These are phyloP conservation scores for Albula glossodonta DNA, from an alignment of 2,113 vertebrate species.

Conservation along the genomic window DNA sequence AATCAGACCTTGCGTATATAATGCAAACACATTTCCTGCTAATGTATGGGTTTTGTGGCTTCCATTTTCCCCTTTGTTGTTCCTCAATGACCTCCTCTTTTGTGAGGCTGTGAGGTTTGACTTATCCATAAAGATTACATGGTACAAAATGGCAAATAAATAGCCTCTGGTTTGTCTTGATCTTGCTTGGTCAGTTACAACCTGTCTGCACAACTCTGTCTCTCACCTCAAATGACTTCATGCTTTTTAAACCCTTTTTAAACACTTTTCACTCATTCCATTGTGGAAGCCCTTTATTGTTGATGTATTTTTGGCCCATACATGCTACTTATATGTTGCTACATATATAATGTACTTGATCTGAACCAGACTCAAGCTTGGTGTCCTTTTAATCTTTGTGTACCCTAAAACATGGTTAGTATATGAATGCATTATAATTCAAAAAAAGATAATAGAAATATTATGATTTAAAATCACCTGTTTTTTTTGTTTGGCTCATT, in stretches of 20 bases:
- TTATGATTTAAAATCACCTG: too few relatives aligned
- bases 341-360: too few relatives aligned
- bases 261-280: not conserved
- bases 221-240: not conserved
- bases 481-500: too few relatives aligned
- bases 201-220: constrained; percentile 8
- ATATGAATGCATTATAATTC: too few relatives aligned
- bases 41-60: not conserved
- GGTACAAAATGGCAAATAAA: not conserved
- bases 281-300: not conserved
- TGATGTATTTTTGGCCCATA: not conserved
- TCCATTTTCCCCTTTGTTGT: not conserved
- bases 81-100: not conserved
- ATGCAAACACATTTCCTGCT: not conserved
- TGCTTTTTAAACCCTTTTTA: constrained; percentile 15
- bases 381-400: too few relatives aligned
- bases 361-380: too few relatives aligned
- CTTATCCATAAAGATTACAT: not conserved
- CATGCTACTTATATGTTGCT: too few relatives aligned
- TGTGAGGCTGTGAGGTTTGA: not conserved
- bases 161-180: not conserved
- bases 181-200: too few relatives aligned
- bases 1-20: not conserved
- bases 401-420: too few relatives aligned
- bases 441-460: too few relatives aligned